These are phyloP conservation scores for Mormyrus iriodes DNA, from an alignment of 2,113 vertebrate species.

Conservation along the genomic window DNA sequence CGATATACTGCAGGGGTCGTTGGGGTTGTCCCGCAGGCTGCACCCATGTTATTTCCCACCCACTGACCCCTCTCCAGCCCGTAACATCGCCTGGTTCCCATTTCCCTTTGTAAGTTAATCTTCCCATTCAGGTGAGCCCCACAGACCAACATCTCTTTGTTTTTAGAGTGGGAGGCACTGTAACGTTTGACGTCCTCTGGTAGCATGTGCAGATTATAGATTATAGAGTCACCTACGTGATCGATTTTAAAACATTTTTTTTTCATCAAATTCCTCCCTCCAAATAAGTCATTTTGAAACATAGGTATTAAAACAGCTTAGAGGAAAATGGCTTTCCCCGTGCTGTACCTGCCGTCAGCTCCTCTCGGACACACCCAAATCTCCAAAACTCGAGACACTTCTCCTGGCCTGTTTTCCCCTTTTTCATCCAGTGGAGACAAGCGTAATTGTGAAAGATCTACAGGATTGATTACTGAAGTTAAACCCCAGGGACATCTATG, in stretches of 20 bases:
- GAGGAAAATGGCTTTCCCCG: neutral
- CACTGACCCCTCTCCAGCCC: neutral
- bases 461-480: constrained; percentile 40
- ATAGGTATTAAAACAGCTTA: neutral
- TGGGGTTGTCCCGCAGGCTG: neutral
- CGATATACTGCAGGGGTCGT: neutral
- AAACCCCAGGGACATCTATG: constrained; percentile 32
- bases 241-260: constrained; percentile 31
- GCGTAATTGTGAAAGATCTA: constrained; percentile 41
- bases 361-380: neutral
- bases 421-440: constrained; percentile 28
- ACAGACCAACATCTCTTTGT: neutral
- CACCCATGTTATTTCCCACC: neutral
- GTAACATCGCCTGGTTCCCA: neutral
- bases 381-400: neutral
- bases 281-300: constrained; percentile 9
- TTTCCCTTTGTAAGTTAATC: neutral
- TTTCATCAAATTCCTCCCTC: neutral
- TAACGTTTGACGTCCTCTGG: neutral
- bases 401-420: neutral
- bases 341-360: neutral
- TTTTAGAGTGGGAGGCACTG: neutral
- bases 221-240: constrained; percentile 27
- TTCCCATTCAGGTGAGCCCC: neutral
- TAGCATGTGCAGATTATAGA: constrained; percentile 24